Evolutionary conservation across 2,797 vertebrate genomes (phyloP).

Genomic region (Sebastes minor): DNA sequence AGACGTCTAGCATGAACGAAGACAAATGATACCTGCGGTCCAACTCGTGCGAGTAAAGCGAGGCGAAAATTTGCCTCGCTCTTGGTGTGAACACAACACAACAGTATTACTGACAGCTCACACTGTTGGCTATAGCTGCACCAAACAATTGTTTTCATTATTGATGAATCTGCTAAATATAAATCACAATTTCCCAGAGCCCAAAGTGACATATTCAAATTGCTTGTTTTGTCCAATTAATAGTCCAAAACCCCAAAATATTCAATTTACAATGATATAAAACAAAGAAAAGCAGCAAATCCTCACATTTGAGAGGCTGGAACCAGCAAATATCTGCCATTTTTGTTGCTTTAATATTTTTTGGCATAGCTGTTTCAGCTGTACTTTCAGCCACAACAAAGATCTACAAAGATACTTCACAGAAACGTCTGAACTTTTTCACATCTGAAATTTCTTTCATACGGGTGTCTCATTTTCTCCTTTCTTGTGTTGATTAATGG

Average conservation of each 20-base stretch:
- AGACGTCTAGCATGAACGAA: too few relatives aligned
- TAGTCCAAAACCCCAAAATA: background rate
- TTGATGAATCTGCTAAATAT: background rate
- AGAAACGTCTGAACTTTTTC: background rate
- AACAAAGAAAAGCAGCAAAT: background rate
- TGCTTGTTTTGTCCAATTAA: background rate
- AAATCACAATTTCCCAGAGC: background rate
- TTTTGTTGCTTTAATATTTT: background rate
- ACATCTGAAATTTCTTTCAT: background rate
- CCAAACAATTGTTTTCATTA: background rate
- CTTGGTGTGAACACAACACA: too few relatives aligned
- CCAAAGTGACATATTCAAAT: background rate
- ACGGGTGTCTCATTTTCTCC: background rate
- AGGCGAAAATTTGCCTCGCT: too few relatives aligned
- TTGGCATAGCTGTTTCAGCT: background rate
- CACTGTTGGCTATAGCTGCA: background rate
- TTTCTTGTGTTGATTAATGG: background rate
- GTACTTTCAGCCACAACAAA: background rate
- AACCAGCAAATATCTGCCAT: background rate
- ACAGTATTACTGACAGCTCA: background rate
- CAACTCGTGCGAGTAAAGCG: too few relatives aligned
- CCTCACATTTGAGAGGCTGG: background rate
- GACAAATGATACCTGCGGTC: too few relatives aligned
- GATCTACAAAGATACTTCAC: background rate
- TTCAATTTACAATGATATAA: background rate